Percentiles rank a stretch among this genome's conserved stretches.
These are phyloP conservation scores for Saguinus midas DNA, from an alignment of 2,113 vertebrate genomes.

Conservation along the genomic window DNA sequence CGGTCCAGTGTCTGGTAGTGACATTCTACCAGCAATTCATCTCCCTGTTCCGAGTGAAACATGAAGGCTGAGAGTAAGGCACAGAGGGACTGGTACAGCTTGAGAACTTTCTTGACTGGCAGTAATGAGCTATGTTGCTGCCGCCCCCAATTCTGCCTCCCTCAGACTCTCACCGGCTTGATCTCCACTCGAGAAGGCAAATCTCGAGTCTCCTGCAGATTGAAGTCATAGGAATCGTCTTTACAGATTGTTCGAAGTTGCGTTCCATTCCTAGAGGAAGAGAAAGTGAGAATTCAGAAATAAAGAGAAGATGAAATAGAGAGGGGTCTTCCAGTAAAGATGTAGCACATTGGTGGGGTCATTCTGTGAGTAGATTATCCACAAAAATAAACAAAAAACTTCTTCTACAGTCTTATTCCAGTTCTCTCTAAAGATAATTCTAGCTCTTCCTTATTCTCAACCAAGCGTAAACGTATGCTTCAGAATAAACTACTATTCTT, in stretches of 20 bases:
- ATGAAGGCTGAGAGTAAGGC: background rate
- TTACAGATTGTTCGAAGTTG: slow-evolving; percentile 84
- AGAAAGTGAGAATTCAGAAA: background rate
- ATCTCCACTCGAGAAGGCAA: slow-evolving; percentile 81
- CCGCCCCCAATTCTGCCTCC: rapidly evolving
- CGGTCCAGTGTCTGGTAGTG: slow-evolving; percentile 73
- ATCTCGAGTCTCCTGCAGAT: slow-evolving; percentile 81
- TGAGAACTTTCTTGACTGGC: background rate
- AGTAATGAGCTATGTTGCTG: background rate
- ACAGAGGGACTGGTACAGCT: rapidly evolving
- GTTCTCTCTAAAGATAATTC: background rate
- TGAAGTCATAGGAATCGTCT: slow-evolving; percentile 87
- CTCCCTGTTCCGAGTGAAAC: slow-evolving; percentile 71
- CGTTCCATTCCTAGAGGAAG: slow-evolving; percentile 81
- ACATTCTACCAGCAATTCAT: slow-evolving; percentile 80
- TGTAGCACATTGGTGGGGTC: background rate
- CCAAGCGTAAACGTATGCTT: too few species aligned
- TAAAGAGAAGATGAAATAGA: too few species aligned
- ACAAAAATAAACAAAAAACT: background rate
- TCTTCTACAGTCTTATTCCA: background rate
- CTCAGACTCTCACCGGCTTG: slow-evolving; percentile 63
- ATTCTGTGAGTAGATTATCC: background rate
- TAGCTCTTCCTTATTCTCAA: background rate
- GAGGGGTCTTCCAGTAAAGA: background rate
- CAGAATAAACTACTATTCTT: background rate